phyloP scores from a whole-genome alignment of 1,140 invertebrate genomes.

The Sycophila sp. region DNA sequence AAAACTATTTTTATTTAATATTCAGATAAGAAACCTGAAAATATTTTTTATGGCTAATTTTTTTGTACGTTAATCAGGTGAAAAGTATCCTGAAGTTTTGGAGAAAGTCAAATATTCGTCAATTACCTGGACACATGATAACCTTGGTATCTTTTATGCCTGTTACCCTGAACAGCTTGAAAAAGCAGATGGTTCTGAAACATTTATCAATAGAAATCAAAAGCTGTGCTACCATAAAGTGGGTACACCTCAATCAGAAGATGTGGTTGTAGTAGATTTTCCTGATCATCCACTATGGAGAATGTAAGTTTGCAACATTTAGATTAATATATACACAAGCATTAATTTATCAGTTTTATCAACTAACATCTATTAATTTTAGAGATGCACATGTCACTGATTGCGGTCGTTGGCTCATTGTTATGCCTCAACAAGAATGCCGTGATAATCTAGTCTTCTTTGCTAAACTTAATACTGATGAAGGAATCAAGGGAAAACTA shows the following conservation, averaged over 20 bases:
- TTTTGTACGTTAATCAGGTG: constrained; percentile 69
- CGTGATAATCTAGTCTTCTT: constrained; percentile 90
- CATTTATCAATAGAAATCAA: constrained; percentile 86
- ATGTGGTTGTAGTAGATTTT: constrained; percentile 91
- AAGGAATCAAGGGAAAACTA: constrained; percentile 73
- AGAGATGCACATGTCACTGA: constrained; percentile 86
- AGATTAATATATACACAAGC: constrained; percentile 8
- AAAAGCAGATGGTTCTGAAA: constrained; percentile 91
- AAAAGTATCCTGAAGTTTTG: constrained; percentile 89
- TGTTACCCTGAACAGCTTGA: constrained; percentile 77
- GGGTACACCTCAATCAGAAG: constrained; percentile 87
- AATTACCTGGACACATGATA: constrained; percentile 95
- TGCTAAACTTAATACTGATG: constrained; percentile 74
- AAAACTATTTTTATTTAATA: constrained; percentile 14
- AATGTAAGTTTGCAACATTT: constrained; percentile 74
- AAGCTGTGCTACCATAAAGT: constrained; percentile 94
- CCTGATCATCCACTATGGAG: constrained; percentile 91
- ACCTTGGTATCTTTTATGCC: constrained; percentile 95
- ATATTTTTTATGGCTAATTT: constrained; percentile 12
- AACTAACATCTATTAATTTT: too few species aligned
- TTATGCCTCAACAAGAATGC: constrained; percentile 84
- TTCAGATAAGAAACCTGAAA: constrained; percentile 1
- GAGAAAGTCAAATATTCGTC: constrained; percentile 92
- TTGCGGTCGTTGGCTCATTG: constrained; percentile 89
- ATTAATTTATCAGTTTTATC: constrained; percentile 14